Conservation (phyloP, 2,888 invertebrate genomes). For the Anthophora plumipes region DNA sequence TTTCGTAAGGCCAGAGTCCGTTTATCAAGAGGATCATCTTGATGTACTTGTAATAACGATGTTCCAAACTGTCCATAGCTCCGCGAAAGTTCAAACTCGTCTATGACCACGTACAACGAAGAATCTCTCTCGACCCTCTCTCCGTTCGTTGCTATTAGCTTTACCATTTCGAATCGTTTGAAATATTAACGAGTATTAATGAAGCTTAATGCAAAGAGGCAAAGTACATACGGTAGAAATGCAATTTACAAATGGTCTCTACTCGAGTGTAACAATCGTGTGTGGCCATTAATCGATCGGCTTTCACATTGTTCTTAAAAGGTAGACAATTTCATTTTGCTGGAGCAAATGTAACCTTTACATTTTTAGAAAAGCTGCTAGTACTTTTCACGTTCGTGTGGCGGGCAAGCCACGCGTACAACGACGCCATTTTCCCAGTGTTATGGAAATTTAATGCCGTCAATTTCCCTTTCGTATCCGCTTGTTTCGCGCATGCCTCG, state of each 20-base stretch:
- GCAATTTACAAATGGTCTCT: background rate
- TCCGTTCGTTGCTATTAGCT: background rate
- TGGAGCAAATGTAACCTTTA: background rate
- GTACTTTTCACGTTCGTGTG: background rate
- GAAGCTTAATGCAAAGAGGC: background rate
- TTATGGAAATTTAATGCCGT: constrained; percentile 29
- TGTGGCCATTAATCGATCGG: background rate
- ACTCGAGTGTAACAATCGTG: too few relatives aligned
- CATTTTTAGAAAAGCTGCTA: background rate
- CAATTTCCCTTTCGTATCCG: background rate
- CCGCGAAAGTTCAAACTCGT: background rate
- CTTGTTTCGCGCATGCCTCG: too few relatives aligned
- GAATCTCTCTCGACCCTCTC: background rate
- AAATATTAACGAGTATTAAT: constrained; percentile 13
- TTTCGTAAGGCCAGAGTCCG: constrained; percentile 28
- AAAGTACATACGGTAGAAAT: background rate
- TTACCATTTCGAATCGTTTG: background rate
- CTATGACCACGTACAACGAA: background rate
- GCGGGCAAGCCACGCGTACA: background rate
- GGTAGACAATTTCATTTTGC: background rate
- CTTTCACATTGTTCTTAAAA: background rate
- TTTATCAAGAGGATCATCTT: constrained; percentile 1
- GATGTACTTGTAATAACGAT: background rate
- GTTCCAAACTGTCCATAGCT: constrained; percentile 13
- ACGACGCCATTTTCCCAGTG: constrained; percentile 22